Conservation (phyloP, 1,140 invertebrate species). For the Euura saliciscinereae region DNA sequence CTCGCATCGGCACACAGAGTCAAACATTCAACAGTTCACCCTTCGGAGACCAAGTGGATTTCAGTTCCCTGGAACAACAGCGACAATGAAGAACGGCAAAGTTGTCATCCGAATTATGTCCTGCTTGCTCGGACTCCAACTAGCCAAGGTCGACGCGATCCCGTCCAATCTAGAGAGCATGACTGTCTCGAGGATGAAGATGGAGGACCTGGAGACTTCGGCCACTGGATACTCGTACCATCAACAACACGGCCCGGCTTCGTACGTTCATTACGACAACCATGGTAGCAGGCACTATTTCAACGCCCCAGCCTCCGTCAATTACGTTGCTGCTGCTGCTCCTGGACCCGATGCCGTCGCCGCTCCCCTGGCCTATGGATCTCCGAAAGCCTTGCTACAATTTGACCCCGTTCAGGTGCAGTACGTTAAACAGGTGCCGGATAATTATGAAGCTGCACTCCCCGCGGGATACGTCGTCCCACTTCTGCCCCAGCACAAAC, state of each 20-base stretch:
- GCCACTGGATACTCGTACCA: constrained; percentile 48
- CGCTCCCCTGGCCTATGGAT: constrained; percentile 38
- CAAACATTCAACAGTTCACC: neutral
- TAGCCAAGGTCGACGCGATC: neutral
- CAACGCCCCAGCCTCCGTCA: constrained; percentile 35
- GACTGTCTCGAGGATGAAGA: constrained; percentile 44
- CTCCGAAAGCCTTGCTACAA: constrained; percentile 22
- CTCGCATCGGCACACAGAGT: neutral
- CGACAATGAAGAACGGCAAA: neutral
- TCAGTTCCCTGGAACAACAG: neutral
- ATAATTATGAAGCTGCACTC: neutral
- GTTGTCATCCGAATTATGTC: neutral
- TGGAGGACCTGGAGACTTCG: constrained; percentile 47
- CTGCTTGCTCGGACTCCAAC: neutral
- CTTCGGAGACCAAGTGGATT: neutral
- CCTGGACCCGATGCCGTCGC: constrained; percentile 39
- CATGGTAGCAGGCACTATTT: constrained; percentile 41
- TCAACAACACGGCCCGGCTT: constrained; percentile 47
- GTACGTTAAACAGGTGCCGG: constrained; percentile 16
- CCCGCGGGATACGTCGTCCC: constrained; percentile 18
- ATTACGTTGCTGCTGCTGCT: constrained; percentile 31
- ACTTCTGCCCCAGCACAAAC: constrained; percentile 9
- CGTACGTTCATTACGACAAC: constrained; percentile 50
- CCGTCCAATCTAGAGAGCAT: constrained; percentile 34
- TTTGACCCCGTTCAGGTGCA: constrained; percentile 23